Evolutionary conservation across 2,113 vertebrate species (phyloP).

Genomic region (human): DNA sequence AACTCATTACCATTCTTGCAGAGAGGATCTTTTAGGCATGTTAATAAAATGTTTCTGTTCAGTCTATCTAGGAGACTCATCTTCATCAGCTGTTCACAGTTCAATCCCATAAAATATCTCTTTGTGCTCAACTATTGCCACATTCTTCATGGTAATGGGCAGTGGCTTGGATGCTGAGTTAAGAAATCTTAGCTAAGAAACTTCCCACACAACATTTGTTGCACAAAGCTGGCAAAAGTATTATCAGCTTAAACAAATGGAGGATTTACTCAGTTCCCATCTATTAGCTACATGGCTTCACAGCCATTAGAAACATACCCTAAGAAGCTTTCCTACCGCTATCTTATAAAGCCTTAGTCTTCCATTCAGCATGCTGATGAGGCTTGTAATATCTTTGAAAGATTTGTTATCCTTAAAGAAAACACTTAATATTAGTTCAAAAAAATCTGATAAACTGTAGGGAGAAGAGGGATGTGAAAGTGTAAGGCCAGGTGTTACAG

Average conservation of each 20-base stretch:
- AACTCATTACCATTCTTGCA: background rate
- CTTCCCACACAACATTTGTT: background rate
- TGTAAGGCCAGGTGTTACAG: background rate
- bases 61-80: background rate
- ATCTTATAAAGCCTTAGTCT: background rate
- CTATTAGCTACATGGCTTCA: background rate
- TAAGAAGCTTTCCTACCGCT: background rate
- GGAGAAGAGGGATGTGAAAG: background rate
- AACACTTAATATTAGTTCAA: background rate
- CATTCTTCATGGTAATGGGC: background rate
- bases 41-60: background rate
- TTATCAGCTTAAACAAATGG: constrained; percentile 49
- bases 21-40: background rate
- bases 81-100: background rate
- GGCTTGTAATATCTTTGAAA: background rate
- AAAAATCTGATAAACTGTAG: background rate
- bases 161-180: background rate
- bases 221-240: background rate
- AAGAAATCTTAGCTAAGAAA: background rate
- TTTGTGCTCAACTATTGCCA: background rate
- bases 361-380: background rate
- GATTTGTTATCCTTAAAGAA: background rate
- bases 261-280: background rate
- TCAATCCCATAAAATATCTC: background rate
- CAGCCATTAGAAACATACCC: background rate